Conservation (phyloP, 2,113 vertebrate genomes). For the Pomatostomus ruficeps region DNA sequence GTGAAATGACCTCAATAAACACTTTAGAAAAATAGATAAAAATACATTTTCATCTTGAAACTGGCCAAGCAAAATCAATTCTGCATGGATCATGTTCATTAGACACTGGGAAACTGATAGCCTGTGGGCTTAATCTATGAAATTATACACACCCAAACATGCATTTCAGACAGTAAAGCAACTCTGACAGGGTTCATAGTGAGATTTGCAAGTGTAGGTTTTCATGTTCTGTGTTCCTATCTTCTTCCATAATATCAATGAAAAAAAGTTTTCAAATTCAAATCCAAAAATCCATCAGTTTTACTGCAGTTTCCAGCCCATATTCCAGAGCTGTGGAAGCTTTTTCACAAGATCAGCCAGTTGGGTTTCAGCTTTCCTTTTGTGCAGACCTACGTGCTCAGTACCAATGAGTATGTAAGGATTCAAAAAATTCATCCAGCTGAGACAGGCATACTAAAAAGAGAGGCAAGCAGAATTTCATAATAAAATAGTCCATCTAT, state of each 20-base stretch:
- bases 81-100: neutral
- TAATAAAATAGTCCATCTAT: neutral
- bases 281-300: neutral
- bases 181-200: neutral
- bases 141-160: neutral
- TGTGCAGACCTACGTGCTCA: neutral
- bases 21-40: neutral
- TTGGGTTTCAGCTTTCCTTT: neutral
- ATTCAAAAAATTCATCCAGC: neutral
- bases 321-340: neutral
- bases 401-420: neutral
- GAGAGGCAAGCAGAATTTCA: neutral
- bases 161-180: neutral
- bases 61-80: constrained; percentile 31
- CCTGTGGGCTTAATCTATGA: neutral
- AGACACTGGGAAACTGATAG: neutral
- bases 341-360: neutral
- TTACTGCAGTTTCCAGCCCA: neutral
- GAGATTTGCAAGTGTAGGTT: neutral
- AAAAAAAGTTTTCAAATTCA: neutral
- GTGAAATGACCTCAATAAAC: neutral
- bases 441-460: neutral
- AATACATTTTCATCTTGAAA: constrained; percentile 20
- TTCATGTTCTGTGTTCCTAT: neutral
- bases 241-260: neutral